A percentile compares a stretch with the other conserved stretches of the same genome.
Conservation (phyloP, 2,113 vertebrate genomes). For the Anoplopoma fimbria region DNA sequence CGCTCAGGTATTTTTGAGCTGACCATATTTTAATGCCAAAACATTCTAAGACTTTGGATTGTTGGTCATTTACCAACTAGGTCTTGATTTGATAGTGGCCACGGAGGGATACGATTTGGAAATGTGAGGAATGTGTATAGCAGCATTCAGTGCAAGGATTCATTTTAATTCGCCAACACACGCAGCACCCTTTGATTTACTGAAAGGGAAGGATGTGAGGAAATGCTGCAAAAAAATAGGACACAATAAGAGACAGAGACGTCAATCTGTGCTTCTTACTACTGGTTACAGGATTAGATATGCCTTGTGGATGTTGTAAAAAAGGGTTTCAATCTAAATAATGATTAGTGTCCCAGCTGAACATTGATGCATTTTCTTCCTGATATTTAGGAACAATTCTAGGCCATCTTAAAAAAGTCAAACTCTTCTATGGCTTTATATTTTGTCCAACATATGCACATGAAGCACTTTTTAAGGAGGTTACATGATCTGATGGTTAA, state of each 20-base stretch:
- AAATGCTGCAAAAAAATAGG: constrained; percentile 42
- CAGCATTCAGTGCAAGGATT: constrained; percentile 30
- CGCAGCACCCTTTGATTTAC: constrained; percentile 21
- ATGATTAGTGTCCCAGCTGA: constrained; percentile 3
- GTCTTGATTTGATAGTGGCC: constrained; percentile 51
- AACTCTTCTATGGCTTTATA: background rate
- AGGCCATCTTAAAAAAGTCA: background rate
- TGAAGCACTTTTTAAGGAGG: background rate
- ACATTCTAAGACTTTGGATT: constrained; percentile 66
- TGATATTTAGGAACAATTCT: background rate
- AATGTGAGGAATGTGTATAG: constrained; percentile 62
- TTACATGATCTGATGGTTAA: background rate
- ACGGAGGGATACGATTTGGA: constrained; percentile 37
- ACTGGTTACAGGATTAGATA: constrained; percentile 17
- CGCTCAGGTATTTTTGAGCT: constrained; percentile 72
- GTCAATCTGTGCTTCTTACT: constrained; percentile 15
- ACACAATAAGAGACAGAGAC: constrained; percentile 29
- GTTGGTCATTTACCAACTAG: constrained; percentile 65
- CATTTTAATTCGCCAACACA: constrained; percentile 31
- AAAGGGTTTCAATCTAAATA: constrained; percentile 6
- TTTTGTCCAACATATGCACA: background rate
- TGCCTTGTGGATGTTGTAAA: background rate
- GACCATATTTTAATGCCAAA: constrained; percentile 65
- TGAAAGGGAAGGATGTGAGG: constrained; percentile 31
- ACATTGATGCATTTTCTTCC: background rate